Evolutionary conservation across 2,113 vertebrate species (phyloP).

Genomic region (Cacatua alba): DNA sequence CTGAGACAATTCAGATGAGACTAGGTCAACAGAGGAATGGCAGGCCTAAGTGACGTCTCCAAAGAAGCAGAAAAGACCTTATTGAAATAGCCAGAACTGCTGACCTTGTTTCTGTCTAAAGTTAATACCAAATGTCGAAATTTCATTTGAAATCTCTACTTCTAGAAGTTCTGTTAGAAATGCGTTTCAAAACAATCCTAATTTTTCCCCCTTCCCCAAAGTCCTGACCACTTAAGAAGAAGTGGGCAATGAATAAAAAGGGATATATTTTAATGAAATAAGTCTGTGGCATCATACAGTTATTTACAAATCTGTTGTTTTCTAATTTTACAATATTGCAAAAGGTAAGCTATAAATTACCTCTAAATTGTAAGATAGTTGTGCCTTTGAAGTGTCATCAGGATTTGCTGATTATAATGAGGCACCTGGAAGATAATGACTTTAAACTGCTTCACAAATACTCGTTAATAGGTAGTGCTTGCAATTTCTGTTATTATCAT

Average conservation of each 20-base stretch:
- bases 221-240: background rate
- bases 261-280: background rate
- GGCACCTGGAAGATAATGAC: constrained; percentile 14
- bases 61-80: background rate
- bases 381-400: constrained; percentile 30
- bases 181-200: background rate
- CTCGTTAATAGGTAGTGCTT: background rate
- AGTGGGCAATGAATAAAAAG: background rate
- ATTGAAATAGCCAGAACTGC: background rate
- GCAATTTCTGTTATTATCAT: constrained; percentile 14
- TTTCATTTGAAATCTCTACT: background rate
- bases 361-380: background rate
- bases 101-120: background rate
- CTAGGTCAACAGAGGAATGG: background rate
- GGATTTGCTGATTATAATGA: background rate
- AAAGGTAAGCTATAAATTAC: background rate
- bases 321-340: constrained; percentile 13
- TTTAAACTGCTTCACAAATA: constrained; percentile 8
- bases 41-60: background rate
- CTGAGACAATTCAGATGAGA: background rate
- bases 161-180: background rate
- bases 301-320: background rate
- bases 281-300: background rate
- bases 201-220: background rate
- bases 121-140: background rate